A percentile compares a stretch with the other conserved stretches of the same genome.
These are phyloP conservation scores for Thera britannica DNA, from an alignment of 2,888 invertebrate species.

Conservation along the genomic window DNA sequence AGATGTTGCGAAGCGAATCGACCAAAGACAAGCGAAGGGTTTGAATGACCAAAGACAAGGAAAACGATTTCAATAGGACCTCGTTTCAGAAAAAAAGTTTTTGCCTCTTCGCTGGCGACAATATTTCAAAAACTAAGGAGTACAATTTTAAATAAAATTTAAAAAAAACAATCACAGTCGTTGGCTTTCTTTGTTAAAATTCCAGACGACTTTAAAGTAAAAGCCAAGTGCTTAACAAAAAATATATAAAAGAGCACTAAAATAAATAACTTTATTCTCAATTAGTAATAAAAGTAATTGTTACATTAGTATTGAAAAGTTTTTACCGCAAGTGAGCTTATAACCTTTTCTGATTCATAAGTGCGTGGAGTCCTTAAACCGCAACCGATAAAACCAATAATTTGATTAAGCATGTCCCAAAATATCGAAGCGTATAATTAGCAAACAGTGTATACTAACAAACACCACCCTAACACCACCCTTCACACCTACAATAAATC, in stretches of 20 bases:
- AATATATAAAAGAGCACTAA: too few species aligned
- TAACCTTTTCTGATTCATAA: slow-evolving; percentile 1
- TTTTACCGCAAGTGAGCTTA: background rate
- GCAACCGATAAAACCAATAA: slow-evolving; percentile 14
- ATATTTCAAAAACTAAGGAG: too few species aligned
- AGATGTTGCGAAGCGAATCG: slow-evolving; percentile 52
- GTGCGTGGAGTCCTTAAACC: slow-evolving; percentile 3
- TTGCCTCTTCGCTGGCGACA: background rate
- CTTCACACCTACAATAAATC: slow-evolving; percentile 72
- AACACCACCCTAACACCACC: slow-evolving; percentile 62
- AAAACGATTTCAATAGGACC: slow-evolving; percentile 5
- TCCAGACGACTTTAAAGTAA: too few species aligned
- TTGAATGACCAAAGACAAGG: slow-evolving; percentile 33
- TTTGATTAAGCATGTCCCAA: slow-evolving; percentile 29
- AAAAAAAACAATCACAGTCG: too few species aligned
- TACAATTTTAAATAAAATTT: too few species aligned
- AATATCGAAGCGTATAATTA: slow-evolving; percentile 71
- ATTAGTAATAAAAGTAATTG: too few species aligned
- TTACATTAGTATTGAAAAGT: too few species aligned
- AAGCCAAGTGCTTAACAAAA: too few species aligned
- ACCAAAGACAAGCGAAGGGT: slow-evolving; percentile 26
- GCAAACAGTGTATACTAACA: slow-evolving; percentile 65
- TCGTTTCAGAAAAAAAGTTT: background rate
- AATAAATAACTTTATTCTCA: too few species aligned
- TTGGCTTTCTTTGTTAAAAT: too few species aligned